Conservation (phyloP, 2,888 invertebrate genomes). For the Deilephila elpenor region DNA sequence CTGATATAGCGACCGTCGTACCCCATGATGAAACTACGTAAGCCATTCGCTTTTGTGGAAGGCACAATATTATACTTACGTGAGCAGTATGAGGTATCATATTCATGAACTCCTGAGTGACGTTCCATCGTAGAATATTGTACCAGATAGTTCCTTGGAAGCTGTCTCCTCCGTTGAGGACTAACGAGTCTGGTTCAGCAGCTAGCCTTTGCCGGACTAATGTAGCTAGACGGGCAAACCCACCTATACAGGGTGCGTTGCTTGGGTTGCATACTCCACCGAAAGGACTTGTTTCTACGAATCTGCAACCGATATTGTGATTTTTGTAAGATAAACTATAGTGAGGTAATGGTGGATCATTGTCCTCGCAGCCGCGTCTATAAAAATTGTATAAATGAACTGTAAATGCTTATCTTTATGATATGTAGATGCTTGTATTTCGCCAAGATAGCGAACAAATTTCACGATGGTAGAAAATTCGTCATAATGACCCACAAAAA, state of each 20-base stretch:
- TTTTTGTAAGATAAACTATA: no score
- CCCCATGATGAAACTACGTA: no score
- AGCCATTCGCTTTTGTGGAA: no score
- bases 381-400: no score
- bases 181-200: slow-evolving; percentile 85
- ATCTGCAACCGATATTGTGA: slow-evolving; percentile 66
- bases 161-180: slow-evolving; percentile 88
- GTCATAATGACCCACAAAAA: no score
- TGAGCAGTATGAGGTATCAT: slow-evolving; percentile 90
- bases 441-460: no score
- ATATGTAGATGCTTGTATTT: no score
- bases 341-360: no score
- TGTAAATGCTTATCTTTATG: no score
- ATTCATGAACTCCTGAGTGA: slow-evolving; percentile 91
- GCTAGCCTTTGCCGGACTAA: slow-evolving; percentile 72
- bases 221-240: slow-evolving; percentile 87
- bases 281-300: slow-evolving; percentile 83
- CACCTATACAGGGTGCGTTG: slow-evolving; percentile 86
- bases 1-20: no score
- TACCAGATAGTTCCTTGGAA: slow-evolving; percentile 92
- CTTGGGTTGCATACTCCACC: slow-evolving; percentile 83
- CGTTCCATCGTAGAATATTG: slow-evolving; percentile 89
- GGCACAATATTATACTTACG: slow-evolving; percentile 73
- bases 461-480: no score
- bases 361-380: no score